phyloP scores from a whole-genome alignment of 2,797 vertebrate species.

The Percopsis omiscomaycus region DNA sequence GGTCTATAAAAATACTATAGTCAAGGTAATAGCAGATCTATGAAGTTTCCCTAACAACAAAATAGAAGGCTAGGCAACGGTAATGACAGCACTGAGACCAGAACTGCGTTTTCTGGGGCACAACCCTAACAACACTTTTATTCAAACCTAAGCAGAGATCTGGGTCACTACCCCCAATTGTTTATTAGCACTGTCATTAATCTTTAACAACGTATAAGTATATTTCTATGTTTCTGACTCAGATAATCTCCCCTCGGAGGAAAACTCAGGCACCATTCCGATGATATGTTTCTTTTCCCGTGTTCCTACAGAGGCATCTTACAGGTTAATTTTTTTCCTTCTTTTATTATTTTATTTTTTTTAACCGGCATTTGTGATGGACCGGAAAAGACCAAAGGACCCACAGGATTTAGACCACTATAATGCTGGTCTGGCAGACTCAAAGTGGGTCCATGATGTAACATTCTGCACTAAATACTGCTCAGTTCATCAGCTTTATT shows the following conservation, averaged over 20 bases:
- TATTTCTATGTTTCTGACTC: constrained; percentile 73
- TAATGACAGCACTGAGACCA: not conserved
- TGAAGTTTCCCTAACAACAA: constrained; percentile 5
- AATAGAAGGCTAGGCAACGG: constrained; percentile 1
- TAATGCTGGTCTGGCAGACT: not conserved
- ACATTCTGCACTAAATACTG: no score
- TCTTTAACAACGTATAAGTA: constrained; percentile 76
- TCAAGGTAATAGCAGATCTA: not conserved
- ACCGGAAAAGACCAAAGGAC: no score
- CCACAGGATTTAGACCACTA: no score
- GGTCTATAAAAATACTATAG: not conserved
- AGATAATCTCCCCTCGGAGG: constrained; percentile 49
- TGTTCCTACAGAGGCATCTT: constrained; percentile 21
- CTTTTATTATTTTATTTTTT: constrained; percentile 15
- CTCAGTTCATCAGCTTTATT: no score
- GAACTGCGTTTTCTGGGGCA: not conserved
- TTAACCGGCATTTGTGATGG: constrained; percentile 9
- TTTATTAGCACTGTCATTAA: constrained; percentile 71
- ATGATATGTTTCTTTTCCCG: constrained; percentile 23
- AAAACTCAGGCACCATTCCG: constrained; percentile 35
- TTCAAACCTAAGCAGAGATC: constrained; percentile 52
- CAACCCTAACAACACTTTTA: not conserved
- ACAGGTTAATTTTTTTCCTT: constrained; percentile 4
- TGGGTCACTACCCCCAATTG: constrained; percentile 74
- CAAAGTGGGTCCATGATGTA: no score